Evolutionary conservation across 2,113 vertebrate species (phyloP).

Genomic region (Heterocephalus glaber): DNA sequence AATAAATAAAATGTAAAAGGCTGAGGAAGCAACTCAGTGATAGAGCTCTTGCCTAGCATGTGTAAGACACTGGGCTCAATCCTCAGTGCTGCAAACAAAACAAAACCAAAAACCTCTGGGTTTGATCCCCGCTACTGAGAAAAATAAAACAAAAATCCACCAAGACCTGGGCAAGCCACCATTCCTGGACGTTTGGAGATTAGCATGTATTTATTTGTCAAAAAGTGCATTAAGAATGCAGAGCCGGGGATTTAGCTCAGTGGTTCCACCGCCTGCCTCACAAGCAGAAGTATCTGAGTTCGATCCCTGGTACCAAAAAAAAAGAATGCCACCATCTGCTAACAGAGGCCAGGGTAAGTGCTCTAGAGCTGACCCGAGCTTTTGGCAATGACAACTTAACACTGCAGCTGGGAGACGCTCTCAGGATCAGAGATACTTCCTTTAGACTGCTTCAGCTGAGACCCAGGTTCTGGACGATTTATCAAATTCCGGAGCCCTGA

Average conservation of each 20-base stretch:
- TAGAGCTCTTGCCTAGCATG: not conserved
- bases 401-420: not conserved
- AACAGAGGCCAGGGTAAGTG: not conserved
- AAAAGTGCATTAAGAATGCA: not conserved
- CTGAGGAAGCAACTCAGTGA: not conserved
- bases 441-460: not conserved
- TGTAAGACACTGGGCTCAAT: not conserved
- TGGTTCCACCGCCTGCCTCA: too few relatives aligned
- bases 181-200: not conserved
- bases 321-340: too few relatives aligned
- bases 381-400: not conserved
- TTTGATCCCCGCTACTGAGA: not conserved
- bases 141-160: not conserved
- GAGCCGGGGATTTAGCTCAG: too few relatives aligned
- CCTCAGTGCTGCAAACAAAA: not conserved
- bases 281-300: too few relatives aligned
- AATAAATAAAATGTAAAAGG: not conserved
- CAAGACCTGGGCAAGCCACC: not conserved
- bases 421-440: not conserved
- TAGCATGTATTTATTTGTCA: not conserved
- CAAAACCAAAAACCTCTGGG: not conserved
- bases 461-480: not conserved
- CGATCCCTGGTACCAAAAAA: too few relatives aligned
- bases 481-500: not conserved
- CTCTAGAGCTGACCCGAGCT: not conserved